Conservation (phyloP, 1,140 invertebrate species). For the Apis mellifera region DNA sequence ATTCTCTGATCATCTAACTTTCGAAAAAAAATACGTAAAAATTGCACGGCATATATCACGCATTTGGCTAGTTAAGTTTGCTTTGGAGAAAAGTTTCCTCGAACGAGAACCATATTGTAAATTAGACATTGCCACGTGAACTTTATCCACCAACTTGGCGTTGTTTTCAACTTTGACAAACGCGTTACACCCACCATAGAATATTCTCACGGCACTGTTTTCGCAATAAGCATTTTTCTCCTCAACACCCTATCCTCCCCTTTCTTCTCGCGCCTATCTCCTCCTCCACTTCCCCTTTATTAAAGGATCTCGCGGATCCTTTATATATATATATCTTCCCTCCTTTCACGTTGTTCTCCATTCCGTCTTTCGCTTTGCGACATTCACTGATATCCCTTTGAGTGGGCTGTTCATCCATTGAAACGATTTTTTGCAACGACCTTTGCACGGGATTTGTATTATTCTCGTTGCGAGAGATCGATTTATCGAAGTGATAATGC, state of each 20-base stretch:
- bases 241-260: not conserved
- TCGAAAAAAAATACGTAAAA: no score
- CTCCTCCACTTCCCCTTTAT: not conserved
- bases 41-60: not conserved
- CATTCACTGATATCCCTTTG: not conserved
- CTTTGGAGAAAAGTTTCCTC: not conserved
- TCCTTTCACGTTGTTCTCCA: not conserved
- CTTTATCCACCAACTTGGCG: not conserved
- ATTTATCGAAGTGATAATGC: not conserved
- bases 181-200: not conserved
- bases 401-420: not conserved
- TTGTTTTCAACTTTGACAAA: conserved; percentile 5
- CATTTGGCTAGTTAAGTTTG: not conserved
- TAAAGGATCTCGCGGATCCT: not conserved
- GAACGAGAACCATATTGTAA: not conserved
- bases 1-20: no score
- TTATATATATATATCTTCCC: no score
- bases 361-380: not conserved
- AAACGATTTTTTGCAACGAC: not conserved
- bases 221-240: not conserved
- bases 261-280: not conserved
- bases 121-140: not conserved
- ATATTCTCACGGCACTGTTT: not conserved
- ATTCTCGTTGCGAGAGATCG: not conserved
- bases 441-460: no score